Evolutionary conservation across 2,888 invertebrate species (phyloP).

Genomic region (Hirtodrosophila cameraria): DNA sequence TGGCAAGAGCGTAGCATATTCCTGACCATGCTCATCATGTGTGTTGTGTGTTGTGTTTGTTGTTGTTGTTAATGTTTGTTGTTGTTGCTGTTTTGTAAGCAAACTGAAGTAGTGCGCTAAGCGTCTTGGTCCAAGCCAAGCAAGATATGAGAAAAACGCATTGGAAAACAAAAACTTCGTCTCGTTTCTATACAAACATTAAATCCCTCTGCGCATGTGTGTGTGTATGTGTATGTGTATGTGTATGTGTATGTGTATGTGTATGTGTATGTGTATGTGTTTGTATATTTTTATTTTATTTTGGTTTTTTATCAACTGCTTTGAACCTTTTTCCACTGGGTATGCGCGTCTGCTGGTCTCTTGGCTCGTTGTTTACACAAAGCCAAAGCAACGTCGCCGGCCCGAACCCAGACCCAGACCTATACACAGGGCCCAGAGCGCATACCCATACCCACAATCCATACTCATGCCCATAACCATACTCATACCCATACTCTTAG

Average conservation of each 20-base stretch:
- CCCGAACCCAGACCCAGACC: constrained; percentile 14
- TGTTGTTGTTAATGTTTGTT: constrained; percentile 49
- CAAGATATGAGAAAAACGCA: constrained; percentile 50
- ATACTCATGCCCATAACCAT: too few species aligned
- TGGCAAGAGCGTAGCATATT: constrained; percentile 2
- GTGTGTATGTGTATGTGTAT: constrained; percentile 37
- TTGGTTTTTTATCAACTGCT: constrained; percentile 68
- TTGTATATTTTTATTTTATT: constrained; percentile 48
- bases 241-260: constrained; percentile 24
- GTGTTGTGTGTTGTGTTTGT: constrained; percentile 36
- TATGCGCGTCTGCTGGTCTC: constrained; percentile 65
- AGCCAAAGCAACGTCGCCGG: constrained; percentile 18
- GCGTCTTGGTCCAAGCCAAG: constrained; percentile 52
- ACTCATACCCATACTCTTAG: too few species aligned
- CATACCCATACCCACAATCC: constrained; percentile 28
- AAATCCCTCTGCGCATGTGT: constrained; percentile 65
- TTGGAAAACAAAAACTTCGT: constrained; percentile 41
- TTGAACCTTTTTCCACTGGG: constrained; percentile 71
- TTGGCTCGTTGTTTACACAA: constrained; percentile 64
- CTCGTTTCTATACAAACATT: constrained; percentile 73
- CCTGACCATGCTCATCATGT: constrained; percentile 54
- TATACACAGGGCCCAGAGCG: constrained; percentile 31
- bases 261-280: constrained; percentile 29
- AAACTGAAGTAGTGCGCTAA: constrained; percentile 68
- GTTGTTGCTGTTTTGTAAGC: constrained; percentile 68